Evolutionary conservation across 2,888 invertebrate genomes (phyloP).

Genomic region (Calameuta idolon): DNA sequence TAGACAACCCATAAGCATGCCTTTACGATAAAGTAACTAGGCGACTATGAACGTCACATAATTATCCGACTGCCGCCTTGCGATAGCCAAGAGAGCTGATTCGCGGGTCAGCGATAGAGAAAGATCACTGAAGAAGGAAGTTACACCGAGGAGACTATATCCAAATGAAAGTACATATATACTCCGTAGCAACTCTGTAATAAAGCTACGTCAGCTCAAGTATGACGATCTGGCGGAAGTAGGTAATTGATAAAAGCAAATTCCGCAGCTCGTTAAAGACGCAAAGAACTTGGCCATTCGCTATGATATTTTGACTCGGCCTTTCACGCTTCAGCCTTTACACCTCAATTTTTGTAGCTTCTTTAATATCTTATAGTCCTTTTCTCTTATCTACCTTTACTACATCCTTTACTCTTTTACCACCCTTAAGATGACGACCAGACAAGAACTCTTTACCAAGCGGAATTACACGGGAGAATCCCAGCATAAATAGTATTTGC

Average conservation of each 20-base stretch:
- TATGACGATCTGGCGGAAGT: background rate
- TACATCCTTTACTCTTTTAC: background rate
- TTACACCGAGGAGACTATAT: background rate
- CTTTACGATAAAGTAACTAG: background rate
- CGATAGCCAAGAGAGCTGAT: background rate
- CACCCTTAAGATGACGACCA: constrained; percentile 10
- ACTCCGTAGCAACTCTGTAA: background rate
- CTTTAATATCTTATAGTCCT: constrained; percentile 17
- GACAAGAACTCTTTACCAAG: constrained; percentile 35
- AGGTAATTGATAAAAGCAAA: background rate
- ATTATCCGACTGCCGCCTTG: background rate
- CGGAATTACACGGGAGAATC: constrained; percentile 51
- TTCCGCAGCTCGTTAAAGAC: background rate
- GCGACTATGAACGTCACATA: background rate
- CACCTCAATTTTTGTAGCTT: background rate
- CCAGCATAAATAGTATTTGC: constrained; percentile 54
- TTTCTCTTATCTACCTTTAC: constrained; percentile 13
- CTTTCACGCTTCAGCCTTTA: background rate
- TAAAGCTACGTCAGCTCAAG: background rate
- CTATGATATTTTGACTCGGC: background rate
- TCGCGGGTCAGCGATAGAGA: background rate
- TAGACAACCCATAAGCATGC: background rate
- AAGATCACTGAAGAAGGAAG: background rate
- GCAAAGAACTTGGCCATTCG: background rate
- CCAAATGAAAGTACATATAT: background rate